Evolutionary conservation across 2,888 invertebrate genomes (phyloP), one percentile per base, ranked within the genome.

Genomic region (Pimpla rufipes): DNA sequence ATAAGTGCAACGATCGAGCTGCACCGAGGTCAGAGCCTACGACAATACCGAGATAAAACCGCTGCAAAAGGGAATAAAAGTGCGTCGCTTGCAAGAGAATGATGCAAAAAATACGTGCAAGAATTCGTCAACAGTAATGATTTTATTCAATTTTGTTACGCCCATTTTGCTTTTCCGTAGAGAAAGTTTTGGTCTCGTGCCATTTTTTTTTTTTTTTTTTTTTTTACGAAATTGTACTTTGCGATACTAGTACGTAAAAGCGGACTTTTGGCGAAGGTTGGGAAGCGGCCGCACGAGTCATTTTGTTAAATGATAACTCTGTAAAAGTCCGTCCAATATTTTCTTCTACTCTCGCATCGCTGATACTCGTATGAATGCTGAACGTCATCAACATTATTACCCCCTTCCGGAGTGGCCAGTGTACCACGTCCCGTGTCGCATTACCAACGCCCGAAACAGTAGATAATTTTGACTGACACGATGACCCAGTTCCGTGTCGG

Each of bases 401-500:
- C 35, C 13, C 13, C 35, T 52, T 23, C 52, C 13, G 55, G 7
- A 40, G 21, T 37, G 11, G 29, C 8, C 10, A n/a, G 2, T 18
- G 42, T 50, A 18, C 21, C 64, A 21, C n/a, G n/a, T 13, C 8
- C 13, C 8, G n/a, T 40, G 18, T 16, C n/a, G 29, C 11, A 64
- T 21, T 16, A n/a, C 10, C 42, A 21, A 64, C 23, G 21, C 7
- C 8, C 68, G 11, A 29, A 57, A 0, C 10, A 42, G 6, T n/a
- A n/a, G 23, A 45, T 37, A 37, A 73, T 67, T 81, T 81, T 64
- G 55, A 59, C 29, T 16, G 71, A 77, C 71, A 77, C 66, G 67
- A 67, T 77, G 76, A 73, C 76, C 77, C 77, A 77, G 71, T 81
- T 81, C 35, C 37, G 35, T 37, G 21, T 42, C 23, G 18, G 59